Evolutionary conservation across 1,140 invertebrate species (phyloP), one percentile per base, ranked within the genome.

Genomic region (Papilio polyxenes): DNA sequence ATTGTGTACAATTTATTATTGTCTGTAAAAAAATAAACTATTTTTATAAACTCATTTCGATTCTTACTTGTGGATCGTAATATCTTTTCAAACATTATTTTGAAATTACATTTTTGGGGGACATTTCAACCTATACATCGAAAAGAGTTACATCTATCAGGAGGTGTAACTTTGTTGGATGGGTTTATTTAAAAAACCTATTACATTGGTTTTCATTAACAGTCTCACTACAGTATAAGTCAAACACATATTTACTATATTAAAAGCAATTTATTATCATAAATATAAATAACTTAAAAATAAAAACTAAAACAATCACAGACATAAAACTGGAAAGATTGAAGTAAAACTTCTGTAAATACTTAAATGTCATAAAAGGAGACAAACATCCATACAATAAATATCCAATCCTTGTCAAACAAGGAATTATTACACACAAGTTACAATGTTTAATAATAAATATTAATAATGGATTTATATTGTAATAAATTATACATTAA

Each of bases 121-220:
- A 44, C 7, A 44, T 44, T 44, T 44, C 4, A 44, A 44, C 40
- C 40, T 0, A 44, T 44, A 44, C 40, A 44, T 44, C 7, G 40
- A 4, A 31, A 31, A 31, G 0, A 44, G 40, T 44, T 7, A 44
- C 40, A 44, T 44, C 4, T 44, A 6, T 44, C 40, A 44, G 23
- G 23, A 31, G 23, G 23, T 31, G 23, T 31, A 31, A 31, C 23
- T 44, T 44, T 44, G 40, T 44, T 44, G 40, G 40, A 44, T 44
- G 3, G 40, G 3, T 44, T 0, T 0, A 44, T 44, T 6, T 6
- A 44, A 4, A 44, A 53, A 85, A 82, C 23, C 23, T 31, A 31
- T 31, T 31, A 83, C 81, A 79, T 37, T 84, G 0, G 9, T 9
- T 84, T 76, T 88, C 83, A 31, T 49, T 84, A 85, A 79, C 83